These are phyloP conservation scores for Diadumene lineata DNA, from an alignment of 92 coral and sea anemone species.

Conservation along the genomic window DNA sequence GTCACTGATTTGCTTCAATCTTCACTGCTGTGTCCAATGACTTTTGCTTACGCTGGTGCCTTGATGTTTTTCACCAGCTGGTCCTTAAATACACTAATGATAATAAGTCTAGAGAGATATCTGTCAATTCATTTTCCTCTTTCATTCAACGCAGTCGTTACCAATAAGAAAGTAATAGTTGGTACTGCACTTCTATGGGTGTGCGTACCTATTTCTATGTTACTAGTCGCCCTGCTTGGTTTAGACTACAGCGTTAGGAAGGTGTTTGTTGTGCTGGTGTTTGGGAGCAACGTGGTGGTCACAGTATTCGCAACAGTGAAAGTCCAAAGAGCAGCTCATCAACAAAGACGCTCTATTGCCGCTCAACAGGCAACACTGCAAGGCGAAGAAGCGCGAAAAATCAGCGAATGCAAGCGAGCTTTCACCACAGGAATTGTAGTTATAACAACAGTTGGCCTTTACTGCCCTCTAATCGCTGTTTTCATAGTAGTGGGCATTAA, in stretches of 20 bases:
- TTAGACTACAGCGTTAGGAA: background rate
- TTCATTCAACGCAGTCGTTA: background rate
- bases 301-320: slow-evolving; percentile 1
- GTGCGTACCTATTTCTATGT: background rate
- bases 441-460: slow-evolving; percentile 2
- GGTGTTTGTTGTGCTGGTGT: background rate
- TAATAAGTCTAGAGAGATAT: background rate
- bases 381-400: slow-evolving; percentile 39
- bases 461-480: background rate
- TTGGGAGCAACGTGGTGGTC: background rate
- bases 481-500: background rate
- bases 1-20: background rate
- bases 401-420: slow-evolving; percentile 28
- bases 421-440: background rate
- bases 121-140: background rate
- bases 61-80: slow-evolving; percentile 4
- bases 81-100: slow-evolving; percentile 1
- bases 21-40: background rate
- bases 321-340: slow-evolving; percentile 1
- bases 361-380: slow-evolving; percentile 14
- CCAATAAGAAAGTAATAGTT: background rate
- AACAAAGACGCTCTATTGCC: background rate
- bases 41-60: background rate
- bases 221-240: background rate
- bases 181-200: background rate